Evolutionary conservation across 2,888 invertebrate species (phyloP).

Genomic region (Luperina nickerlii): DNA sequence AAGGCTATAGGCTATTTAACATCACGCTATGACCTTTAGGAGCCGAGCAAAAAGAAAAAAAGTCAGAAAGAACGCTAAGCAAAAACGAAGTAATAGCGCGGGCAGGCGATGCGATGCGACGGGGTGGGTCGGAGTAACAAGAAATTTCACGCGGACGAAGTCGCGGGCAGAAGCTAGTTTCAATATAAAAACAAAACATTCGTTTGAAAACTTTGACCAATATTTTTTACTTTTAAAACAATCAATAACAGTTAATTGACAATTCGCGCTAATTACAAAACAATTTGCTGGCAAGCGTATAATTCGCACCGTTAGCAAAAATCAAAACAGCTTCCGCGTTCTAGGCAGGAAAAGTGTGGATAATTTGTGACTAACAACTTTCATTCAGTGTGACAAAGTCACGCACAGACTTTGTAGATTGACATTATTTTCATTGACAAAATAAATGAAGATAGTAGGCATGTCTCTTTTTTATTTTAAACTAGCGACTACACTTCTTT

Average conservation of each 20-base stretch:
- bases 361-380: conserved; percentile 48
- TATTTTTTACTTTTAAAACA: background rate
- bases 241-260: conserved; percentile 23
- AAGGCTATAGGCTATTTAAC: too few relatives aligned
- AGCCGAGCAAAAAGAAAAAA: too few relatives aligned
- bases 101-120: too few relatives aligned
- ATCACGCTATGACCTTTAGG: too few relatives aligned
- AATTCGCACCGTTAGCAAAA: conserved; percentile 34
- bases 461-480: background rate
- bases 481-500: too few relatives aligned
- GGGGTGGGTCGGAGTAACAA: too few relatives aligned
- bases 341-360: conserved; percentile 53
- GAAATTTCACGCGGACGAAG: too few relatives aligned
- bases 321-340: conserved; percentile 38
- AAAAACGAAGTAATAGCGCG: too few relatives aligned
- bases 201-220: background rate
- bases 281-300: conserved; percentile 45
- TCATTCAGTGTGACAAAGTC: conserved; percentile 40
- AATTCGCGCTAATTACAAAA: conserved; percentile 21
- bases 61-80: too few relatives aligned
- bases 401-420: conserved; percentile 40
- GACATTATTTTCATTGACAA: background rate
- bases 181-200: background rate
- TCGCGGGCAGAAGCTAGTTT: too few relatives aligned
- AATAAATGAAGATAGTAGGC: background rate